phyloP scores from a whole-genome alignment of 2,797 vertebrate species.

The Hydrolagus colliei region DNA sequence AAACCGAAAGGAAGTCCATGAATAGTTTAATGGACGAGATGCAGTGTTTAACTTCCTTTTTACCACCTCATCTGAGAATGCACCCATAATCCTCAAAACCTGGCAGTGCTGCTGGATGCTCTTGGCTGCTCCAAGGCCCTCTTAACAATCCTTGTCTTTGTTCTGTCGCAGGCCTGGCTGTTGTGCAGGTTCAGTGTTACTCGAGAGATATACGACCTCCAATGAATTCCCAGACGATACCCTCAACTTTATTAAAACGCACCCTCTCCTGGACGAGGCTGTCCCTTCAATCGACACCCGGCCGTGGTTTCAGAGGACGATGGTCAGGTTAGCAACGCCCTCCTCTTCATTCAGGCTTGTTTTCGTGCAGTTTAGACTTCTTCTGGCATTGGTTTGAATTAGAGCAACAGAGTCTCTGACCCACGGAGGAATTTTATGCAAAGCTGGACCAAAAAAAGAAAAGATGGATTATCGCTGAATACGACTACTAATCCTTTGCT shows the following conservation, averaged over 20 bases:
- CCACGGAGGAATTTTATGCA: too few relatives aligned
- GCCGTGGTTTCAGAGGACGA: slow-evolving; percentile 95
- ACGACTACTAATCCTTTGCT: too few relatives aligned
- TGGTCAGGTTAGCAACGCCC: slow-evolving; percentile 79
- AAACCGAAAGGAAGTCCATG: slow-evolving; percentile 36
- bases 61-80: slow-evolving; percentile 32
- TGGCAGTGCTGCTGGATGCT: slow-evolving; percentile 25
- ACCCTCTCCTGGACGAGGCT: slow-evolving; percentile 95
- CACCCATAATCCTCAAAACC: slow-evolving; percentile 34
- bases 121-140: background rate
- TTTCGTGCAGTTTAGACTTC: background rate
- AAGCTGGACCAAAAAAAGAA: too few relatives aligned
- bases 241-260: slow-evolving; percentile 96
- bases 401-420: background rate
- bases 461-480: too few relatives aligned
- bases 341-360: background rate
- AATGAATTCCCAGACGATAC: slow-evolving; percentile 96
- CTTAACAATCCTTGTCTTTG: background rate
- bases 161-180: slow-evolving; percentile 74
- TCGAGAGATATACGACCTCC: slow-evolving; percentile 83
- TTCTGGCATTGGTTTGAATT: slow-evolving; percentile 11
- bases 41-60: slow-evolving; percentile 38
- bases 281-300: slow-evolving; percentile 85
- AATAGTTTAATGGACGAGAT: slow-evolving; percentile 33
- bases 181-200: slow-evolving; percentile 74